phyloP scores from a whole-genome alignment of 2,797 vertebrate species.

The Harpagifer antarcticus region DNA sequence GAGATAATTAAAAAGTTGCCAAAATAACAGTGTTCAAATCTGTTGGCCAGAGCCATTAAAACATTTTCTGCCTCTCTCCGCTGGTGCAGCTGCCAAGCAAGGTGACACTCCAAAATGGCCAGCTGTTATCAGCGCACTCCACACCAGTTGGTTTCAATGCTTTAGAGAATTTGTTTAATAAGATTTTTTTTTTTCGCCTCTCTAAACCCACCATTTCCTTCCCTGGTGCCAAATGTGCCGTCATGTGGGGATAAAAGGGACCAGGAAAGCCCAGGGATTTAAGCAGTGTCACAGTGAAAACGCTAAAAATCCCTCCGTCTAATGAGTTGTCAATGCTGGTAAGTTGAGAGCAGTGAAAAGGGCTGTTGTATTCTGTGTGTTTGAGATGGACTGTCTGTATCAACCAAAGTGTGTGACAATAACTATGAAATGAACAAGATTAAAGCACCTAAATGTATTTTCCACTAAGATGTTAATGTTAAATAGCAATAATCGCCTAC shows the following conservation, averaged over 20 bases:
- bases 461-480: constrained; percentile 32
- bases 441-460: constrained; percentile 39
- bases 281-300: constrained; percentile 71
- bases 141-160: constrained; percentile 85
- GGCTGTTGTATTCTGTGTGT: constrained; percentile 54
- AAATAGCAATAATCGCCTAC: constrained; percentile 43
- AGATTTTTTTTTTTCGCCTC: constrained; percentile 68
- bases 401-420: constrained; percentile 11
- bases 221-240: constrained; percentile 75
- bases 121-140: constrained; percentile 86
- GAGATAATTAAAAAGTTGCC: constrained; percentile 82
- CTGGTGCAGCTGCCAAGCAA: constrained; percentile 73
- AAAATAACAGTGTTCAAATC: constrained; percentile 79
- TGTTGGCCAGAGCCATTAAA: constrained; percentile 74
- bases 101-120: constrained; percentile 82
- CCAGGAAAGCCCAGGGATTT: constrained; percentile 75
- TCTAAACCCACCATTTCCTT: constrained; percentile 59
- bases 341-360: constrained; percentile 50
- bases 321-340: constrained; percentile 79
- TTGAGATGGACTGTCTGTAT: constrained; percentile 42
- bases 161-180: constrained; percentile 86
- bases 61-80: constrained; percentile 58
- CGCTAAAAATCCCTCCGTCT: constrained; percentile 75
- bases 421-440: constrained; percentile 32
- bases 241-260: constrained; percentile 66